A percentile compares a stretch with the other conserved stretches of the same genome.
phyloP scores from a whole-genome alignment of 1,140 invertebrate genomes.

The Colletes gigas region DNA sequence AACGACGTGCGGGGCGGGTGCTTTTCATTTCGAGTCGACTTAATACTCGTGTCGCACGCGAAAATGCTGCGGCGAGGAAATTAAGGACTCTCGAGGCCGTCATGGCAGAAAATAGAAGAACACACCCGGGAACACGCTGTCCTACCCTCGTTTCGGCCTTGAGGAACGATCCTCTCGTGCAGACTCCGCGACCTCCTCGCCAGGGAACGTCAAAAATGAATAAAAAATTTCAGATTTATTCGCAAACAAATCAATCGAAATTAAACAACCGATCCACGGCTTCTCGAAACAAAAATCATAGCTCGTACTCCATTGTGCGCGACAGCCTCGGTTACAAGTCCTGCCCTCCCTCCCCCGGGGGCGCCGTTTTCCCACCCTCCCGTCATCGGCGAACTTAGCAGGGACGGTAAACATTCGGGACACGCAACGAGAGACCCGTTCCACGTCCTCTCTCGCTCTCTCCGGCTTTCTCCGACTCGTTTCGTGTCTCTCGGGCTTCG shows the following conservation, averaged over 20 bases:
- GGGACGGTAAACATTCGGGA: constrained; percentile 68
- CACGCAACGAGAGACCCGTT: constrained; percentile 61
- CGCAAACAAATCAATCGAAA: too few relatives aligned
- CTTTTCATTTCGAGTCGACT: constrained; percentile 63
- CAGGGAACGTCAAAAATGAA: too few relatives aligned
- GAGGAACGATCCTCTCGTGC: constrained; percentile 36
- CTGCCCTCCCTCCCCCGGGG: not conserved
- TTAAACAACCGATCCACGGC: too few relatives aligned
- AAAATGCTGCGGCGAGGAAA: constrained; percentile 63
- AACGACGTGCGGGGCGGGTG: constrained; percentile 49
- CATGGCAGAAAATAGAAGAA: constrained; percentile 52
- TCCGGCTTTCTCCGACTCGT: constrained; percentile 44
- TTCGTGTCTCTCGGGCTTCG: not conserved
- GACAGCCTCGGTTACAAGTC: not conserved
- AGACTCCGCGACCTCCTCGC: not conserved
- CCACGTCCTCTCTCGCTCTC: constrained; percentile 22
- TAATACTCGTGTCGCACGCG: constrained; percentile 67
- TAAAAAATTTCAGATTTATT: too few relatives aligned
- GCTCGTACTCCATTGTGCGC: not conserved
- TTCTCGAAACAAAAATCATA: too few relatives aligned
- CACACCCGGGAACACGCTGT: constrained; percentile 39
- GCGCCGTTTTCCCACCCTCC: constrained; percentile 13
- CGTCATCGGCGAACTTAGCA: constrained; percentile 50
- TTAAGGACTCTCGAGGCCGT: constrained; percentile 66
- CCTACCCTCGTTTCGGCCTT: constrained; percentile 48